Conservation (phyloP, 2,797 vertebrate species). For the Xenops minutus region DNA sequence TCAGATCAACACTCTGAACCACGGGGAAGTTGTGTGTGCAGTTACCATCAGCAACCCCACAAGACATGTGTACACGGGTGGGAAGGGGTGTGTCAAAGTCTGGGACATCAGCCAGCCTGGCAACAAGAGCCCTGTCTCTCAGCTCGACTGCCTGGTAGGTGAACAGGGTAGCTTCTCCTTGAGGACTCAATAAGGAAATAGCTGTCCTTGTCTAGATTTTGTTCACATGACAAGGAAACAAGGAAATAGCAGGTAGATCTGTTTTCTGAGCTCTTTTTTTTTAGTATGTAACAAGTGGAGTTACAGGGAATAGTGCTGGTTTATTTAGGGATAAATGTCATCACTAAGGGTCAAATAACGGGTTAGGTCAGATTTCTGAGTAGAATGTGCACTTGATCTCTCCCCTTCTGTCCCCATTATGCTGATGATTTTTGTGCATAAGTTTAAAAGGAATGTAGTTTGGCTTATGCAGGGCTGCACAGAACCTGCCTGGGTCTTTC, state of each 20-base stretch:
- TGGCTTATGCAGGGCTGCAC: not conserved
- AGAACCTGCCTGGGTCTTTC: not conserved
- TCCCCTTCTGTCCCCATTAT: not conserved
- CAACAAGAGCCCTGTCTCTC: conserved; percentile 85
- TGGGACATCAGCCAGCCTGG: conserved; percentile 87
- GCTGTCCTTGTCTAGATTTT: conserved; percentile 39
- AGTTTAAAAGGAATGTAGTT: not conserved
- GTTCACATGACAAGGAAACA: conserved; percentile 46
- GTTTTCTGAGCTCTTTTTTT: conserved; percentile 27
- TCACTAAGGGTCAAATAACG: not conserved
- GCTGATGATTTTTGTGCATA: not conserved
- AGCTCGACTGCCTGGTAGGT: conserved; percentile 86
- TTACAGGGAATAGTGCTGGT: not conserved
- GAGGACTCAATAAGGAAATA: conserved; percentile 54
- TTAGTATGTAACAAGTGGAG: not conserved
- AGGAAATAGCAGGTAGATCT: conserved; percentile 44
- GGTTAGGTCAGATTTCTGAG: not conserved
- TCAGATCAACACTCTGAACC: conserved; percentile 83
- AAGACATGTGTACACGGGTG: conserved; percentile 83
- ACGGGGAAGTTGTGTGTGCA: conserved; percentile 82
- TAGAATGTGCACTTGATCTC: not conserved
- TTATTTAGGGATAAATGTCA: not conserved
- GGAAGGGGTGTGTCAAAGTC: conserved; percentile 85
- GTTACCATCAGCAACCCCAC: conserved; percentile 88
- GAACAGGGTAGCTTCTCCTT: conserved; percentile 17